Conservation (phyloP, 92 coral and sea anemone genomes). For the Umimayanthus kanabou region DNA sequence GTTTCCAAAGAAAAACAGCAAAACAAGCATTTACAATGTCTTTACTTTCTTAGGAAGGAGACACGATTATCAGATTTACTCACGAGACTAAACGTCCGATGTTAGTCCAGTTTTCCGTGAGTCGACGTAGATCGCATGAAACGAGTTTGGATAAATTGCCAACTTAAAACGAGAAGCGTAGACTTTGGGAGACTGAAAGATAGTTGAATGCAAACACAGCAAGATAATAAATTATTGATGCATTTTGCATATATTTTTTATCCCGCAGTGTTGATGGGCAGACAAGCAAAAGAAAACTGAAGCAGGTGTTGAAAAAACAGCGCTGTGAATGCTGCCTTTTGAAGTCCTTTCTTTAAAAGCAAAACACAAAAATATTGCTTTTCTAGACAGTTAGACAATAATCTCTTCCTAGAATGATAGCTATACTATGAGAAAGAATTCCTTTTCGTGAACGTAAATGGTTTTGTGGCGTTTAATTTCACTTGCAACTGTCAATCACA, state of each 20-base stretch:
- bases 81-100: not conserved
- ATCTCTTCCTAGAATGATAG: not conserved
- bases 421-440: not conserved
- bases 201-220: conserved; percentile 22
- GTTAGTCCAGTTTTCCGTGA: not conserved
- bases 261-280: conserved; percentile 16
- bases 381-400: conserved; percentile 12
- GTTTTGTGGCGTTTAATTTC: not conserved
- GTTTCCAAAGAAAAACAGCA: not conserved
- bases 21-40: conserved; percentile 2
- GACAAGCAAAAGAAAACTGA: not conserved
- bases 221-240: conserved; percentile 27
- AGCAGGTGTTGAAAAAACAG: conserved; percentile 16
- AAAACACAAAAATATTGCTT: conserved; percentile 1
- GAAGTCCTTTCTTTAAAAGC: not conserved
- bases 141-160: not conserved
- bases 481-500: conserved; percentile 21
- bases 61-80: not conserved
- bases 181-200: conserved; percentile 2
- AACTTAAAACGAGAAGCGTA: not conserved
- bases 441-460: not conserved
- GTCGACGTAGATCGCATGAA: not conserved
- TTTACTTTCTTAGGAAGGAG: not conserved
- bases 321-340: not conserved
- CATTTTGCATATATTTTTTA: conserved; percentile 11